These are phyloP conservation scores for Chiloscyllium plagiosum DNA, from an alignment of 2,113 vertebrate genomes.

Conservation along the genomic window DNA sequence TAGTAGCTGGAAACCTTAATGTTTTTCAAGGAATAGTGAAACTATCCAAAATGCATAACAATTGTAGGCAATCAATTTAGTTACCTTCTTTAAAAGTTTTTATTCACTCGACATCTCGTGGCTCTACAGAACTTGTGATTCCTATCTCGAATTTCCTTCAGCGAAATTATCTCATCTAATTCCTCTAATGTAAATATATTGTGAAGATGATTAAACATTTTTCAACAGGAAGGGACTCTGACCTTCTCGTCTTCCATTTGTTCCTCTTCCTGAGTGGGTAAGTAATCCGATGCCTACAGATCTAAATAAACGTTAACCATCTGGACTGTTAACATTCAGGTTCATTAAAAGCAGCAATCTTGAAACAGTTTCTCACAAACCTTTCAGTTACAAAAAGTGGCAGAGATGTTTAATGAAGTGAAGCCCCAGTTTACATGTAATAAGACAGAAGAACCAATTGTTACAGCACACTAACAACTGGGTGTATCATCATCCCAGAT, in stretches of 20 bases:
- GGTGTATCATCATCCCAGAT: too few relatives aligned
- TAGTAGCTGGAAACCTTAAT: not conserved
- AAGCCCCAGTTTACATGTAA: not conserved
- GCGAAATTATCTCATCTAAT: not conserved
- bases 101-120: not conserved
- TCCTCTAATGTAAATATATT: not conserved
- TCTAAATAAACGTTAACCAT: not conserved
- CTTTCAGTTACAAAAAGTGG: not conserved
- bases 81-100: too few relatives aligned
- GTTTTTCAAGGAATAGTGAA: not conserved
- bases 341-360: not conserved
- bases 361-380: not conserved
- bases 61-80: not conserved
- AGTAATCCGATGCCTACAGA: not conserved
- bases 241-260: not conserved
- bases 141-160: not conserved
- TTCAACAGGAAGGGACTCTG: not conserved
- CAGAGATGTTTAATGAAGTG: conserved; percentile 8
- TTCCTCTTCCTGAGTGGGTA: not conserved
- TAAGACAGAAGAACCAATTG: not conserved
- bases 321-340: not conserved
- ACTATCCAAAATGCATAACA: not conserved
- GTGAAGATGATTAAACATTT: not conserved
- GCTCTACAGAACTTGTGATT: not conserved
- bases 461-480: not conserved